phyloP scores from a whole-genome alignment of 2,113 vertebrate genomes.

The Gallinago paraguaiae region DNA sequence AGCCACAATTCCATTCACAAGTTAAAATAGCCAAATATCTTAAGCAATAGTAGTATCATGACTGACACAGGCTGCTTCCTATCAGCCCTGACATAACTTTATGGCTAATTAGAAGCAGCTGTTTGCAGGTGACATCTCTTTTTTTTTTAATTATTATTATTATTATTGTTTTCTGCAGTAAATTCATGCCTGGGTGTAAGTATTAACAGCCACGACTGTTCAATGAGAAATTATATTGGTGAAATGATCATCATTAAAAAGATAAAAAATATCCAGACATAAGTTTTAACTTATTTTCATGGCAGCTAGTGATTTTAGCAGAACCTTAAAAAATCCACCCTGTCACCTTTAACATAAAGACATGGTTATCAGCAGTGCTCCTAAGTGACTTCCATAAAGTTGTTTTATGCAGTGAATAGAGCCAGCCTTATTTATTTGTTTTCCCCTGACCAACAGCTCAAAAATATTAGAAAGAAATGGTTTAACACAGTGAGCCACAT shows the following conservation, averaged over 20 bases:
- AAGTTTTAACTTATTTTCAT: background rate
- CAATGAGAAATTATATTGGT: background rate
- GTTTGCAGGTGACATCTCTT: background rate
- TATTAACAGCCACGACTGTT: background rate
- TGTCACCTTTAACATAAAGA: background rate
- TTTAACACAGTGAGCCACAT: background rate
- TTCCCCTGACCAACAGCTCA: background rate
- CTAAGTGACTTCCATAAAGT: background rate
- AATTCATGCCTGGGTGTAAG: background rate
- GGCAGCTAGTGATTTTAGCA: background rate
- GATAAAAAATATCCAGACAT: background rate
- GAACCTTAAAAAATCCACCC: background rate
- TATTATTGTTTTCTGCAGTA: background rate
- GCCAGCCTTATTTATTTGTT: background rate
- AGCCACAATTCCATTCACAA: background rate
- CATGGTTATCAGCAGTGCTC: background rate
- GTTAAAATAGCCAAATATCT: background rate
- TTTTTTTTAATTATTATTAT: background rate
- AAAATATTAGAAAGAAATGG: background rate
- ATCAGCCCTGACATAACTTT: background rate
- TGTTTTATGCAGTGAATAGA: background rate
- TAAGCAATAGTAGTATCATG: background rate
- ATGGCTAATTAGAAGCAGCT: background rate
- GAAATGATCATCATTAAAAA: background rate
- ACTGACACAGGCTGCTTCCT: background rate